Conservation (phyloP, 2,797 vertebrate genomes). For the Sciurus carolinensis region DNA sequence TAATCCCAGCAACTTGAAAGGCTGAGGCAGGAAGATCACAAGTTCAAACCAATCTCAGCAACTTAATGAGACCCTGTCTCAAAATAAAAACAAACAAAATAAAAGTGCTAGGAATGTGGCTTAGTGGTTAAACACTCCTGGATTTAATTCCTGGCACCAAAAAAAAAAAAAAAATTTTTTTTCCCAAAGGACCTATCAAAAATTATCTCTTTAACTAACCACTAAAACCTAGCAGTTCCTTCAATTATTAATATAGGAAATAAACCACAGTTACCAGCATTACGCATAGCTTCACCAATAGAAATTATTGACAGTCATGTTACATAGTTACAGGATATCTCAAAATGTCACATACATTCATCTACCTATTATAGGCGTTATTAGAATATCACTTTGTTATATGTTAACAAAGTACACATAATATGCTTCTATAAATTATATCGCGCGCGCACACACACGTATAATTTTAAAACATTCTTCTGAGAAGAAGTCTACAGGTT, state of each 20-base stretch:
- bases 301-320: not conserved
- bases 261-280: constrained; percentile 4
- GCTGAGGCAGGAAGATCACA: not conserved
- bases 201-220: not conserved
- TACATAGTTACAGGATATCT: not conserved
- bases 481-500: not conserved
- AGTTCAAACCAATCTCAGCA: not conserved
- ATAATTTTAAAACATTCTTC: constrained; percentile 45
- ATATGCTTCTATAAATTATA: not conserved
- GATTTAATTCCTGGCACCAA: too few species aligned
- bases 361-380: not conserved
- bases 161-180: not conserved
- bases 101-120: too few species aligned
- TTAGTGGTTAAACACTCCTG: too few species aligned
- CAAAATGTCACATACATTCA: not conserved
- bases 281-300: not conserved
- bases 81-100: too few species aligned
- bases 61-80: not conserved
- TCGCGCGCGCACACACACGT: too few species aligned
- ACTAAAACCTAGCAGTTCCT: not conserved
- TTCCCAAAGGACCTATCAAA: not conserved
- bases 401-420: not conserved
- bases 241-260: not conserved
- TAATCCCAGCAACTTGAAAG: not conserved
- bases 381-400: not conserved